Conservation (phyloP, 2,113 vertebrate species). For the Mionectes macconnelli region DNA sequence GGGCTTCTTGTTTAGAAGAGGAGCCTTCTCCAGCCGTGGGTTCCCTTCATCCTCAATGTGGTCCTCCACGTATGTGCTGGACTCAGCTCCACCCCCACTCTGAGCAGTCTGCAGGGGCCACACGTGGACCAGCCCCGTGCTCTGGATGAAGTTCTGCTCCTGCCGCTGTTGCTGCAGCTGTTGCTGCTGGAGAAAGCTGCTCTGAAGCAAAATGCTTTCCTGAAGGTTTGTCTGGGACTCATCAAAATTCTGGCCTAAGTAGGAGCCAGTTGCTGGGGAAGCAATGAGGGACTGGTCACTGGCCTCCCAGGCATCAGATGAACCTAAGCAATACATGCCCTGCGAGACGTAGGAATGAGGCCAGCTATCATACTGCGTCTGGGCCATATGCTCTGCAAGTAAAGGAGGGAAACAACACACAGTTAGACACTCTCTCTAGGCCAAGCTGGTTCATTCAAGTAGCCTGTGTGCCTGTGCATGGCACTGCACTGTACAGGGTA, state of each 20-base stretch:
- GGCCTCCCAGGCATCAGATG: conserved; percentile 95
- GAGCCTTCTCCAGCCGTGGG: conserved; percentile 82
- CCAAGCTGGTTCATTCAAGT: neutral
- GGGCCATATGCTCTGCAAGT: conserved; percentile 80
- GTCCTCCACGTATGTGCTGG: conserved; percentile 79
- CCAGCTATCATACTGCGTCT: conserved; percentile 95
- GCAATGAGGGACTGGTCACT: conserved; percentile 90
- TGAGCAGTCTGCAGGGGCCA: conserved; percentile 84
- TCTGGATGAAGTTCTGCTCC: conserved; percentile 72
- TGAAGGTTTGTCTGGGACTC: conserved; percentile 79
- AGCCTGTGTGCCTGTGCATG: neutral
- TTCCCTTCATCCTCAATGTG: conserved; percentile 83
- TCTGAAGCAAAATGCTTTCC: conserved; percentile 69
- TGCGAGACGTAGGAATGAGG: conserved; percentile 96
- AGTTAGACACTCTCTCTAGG: neutral
- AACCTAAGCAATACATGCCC: conserved; percentile 97
- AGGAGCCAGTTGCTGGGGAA: conserved; percentile 89
- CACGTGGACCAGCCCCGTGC: conserved; percentile 84
- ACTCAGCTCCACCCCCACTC: conserved; percentile 54
- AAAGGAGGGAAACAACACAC: conserved; percentile 5
- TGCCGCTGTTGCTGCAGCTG: conserved; percentile 71
- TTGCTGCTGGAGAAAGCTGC: conserved; percentile 70
- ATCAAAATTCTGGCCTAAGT: conserved; percentile 76
- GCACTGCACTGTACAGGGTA: neutral
- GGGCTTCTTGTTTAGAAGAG: conserved; percentile 82